Conservation (phyloP, 2,888 invertebrate species). For the Antheraea yamamai region DNA sequence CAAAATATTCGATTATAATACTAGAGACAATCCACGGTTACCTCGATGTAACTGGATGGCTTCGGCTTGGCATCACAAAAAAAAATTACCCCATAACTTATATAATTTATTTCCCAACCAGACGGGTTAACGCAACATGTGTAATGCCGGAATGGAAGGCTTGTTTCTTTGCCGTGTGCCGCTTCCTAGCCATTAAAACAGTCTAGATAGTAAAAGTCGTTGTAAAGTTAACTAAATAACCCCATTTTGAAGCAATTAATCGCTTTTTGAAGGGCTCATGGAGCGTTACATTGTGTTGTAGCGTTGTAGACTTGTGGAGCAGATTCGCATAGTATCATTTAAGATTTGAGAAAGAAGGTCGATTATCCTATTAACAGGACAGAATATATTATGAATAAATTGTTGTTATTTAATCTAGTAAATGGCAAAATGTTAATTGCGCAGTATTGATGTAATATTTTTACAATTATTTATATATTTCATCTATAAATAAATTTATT, state of each 20-base stretch:
- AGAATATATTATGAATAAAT: not conserved
- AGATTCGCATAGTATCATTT: constrained; percentile 23
- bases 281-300: constrained; percentile 41
- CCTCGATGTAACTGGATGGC: constrained; percentile 19
- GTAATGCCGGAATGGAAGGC: constrained; percentile 52
- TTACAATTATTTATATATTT: not conserved
- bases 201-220: constrained; percentile 75
- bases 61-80: constrained; percentile 58
- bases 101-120: constrained; percentile 64
- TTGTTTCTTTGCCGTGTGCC: constrained; percentile 59
- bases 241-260: constrained; percentile 64
- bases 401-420: not conserved
- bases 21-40: constrained; percentile 33
- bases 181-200: constrained; percentile 72
- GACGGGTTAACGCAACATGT: constrained; percentile 61
- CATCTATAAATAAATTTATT: not conserved
- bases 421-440: not conserved
- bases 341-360: constrained; percentile 1
- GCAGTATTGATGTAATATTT: not conserved
- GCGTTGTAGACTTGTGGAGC: constrained; percentile 26
- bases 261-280: constrained; percentile 51
- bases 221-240: constrained; percentile 72
- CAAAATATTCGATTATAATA: constrained; percentile 33
- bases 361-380: not conserved
- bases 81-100: constrained; percentile 66